Evolutionary conservation across 2,113 vertebrate genomes (phyloP), one percentile per base, ranked within the genome.

Genomic region (Ptilonorhynchus violaceus): DNA sequence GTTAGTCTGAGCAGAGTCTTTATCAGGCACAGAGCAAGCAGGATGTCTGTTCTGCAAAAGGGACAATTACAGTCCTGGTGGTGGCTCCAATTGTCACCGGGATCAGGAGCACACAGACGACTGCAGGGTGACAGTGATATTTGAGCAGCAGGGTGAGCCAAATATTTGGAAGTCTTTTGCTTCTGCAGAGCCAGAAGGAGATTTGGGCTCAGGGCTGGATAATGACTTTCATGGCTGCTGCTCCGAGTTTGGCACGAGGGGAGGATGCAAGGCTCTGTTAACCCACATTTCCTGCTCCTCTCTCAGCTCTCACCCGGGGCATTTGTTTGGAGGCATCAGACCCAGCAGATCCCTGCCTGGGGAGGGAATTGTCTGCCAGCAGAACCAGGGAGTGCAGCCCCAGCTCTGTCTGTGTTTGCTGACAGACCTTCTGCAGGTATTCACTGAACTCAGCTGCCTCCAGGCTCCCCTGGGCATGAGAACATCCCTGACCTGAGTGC

Each of bases 241-340:
- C 88, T 87, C 25, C 2, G 37, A 41, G 59, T 70, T 82, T 49
- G 4, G 6, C 46, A 69, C 39, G 93, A 93, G 92, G 93, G 79
- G 75, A 88, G 93, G 83, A 91, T 64, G 85, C 92, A 84, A 94
- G 73, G 85, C 64, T 94, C 72, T 77, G 90, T 63, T 90, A 94
- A 92, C 68, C 70, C 85, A 21, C 60, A 21, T 70, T 86, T 77
- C 79, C 82, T 66, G 50, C 78, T 77, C 22, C 28, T 31, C 88
- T 93, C 11, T 33, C 76, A 76, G 93, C 53, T 92, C 62, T 42
- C 41, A 69, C 59, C 78, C 55, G 5, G 10, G 37, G 85, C 58
- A 60, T 77, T 67, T 76, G 63, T 78, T 28, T 68, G 83, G 55
- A 70, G 76, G 72, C 68, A 92, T n/a, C 90, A 72, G 56, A 70